Base-by-base conservation (phyloP, 2,797 vertebrate genomes). In the Acipenser ruthenus region DNA sequence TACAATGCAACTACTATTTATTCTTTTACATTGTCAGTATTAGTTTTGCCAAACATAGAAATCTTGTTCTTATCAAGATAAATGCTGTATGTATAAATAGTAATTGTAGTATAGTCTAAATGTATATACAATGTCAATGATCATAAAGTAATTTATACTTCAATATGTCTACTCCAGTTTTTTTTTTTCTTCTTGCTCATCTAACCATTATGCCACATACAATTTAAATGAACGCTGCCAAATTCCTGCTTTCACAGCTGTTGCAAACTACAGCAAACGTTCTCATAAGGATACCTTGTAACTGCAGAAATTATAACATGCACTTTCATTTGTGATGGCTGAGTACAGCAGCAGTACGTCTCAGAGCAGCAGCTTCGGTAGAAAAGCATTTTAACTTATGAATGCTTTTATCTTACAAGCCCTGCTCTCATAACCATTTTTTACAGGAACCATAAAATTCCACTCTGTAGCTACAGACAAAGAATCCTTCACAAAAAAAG, bases 321-420 rank as follows among this genome's bases (percentile, higher is more conserved):
- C 6, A 13, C 67, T 48, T 68, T 37, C 12, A 23, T 62, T 51
- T 48, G 5, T 50, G 4, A n/a, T 47, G n/a, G n/a, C 18, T 61
- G 7, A 18, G 58, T 37, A n/a, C n/a, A n/a, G 6, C 50, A 11
- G 66, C 60, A 62, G 37, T 67, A 67, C 70, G 70, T 70, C 9
- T 65, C 68, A 69, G 60, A 62, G 81, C 84, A 83, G 80, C 84
- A 78, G 84, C 82, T 76, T 71, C 75, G 75, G 76, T 81, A 84
- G 81, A 83, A 87, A 83, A 86, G 84, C 82, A 78, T 83, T 88
- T 88, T 88, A 88, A 84, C 83, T 87, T 85, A 80, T 82, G 79
- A 86, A 79, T 78, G 83, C 80, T 80, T 86, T 87, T 83, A 82
- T 87, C 73, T 66, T 75, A 74, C 65, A 68, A 67, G 77, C 64